Conservation (phyloP, 35 echinoderm and acorn worm genomes). For the Stichopus chloronotus region DNA sequence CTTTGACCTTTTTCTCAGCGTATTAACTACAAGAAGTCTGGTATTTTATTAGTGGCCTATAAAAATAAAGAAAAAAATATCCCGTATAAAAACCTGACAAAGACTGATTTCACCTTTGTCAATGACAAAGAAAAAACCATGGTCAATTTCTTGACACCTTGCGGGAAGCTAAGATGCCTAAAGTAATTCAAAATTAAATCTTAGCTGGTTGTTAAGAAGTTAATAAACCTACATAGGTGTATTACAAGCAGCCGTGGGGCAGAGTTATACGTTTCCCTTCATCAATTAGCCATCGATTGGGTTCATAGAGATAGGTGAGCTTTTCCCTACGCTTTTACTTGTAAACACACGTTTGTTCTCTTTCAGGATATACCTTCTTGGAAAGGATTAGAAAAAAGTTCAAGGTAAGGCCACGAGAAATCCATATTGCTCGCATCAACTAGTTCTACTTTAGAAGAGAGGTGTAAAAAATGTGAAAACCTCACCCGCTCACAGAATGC, state of each 20-base stretch:
- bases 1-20: neutral
- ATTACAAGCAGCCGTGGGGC: slow-evolving; percentile 29
- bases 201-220: neutral
- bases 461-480: neutral
- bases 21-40: neutral
- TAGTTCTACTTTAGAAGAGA: neutral
- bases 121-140: neutral
- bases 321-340: neutral
- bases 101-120: slow-evolving; percentile 5
- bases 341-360: no score
- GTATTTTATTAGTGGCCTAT: neutral
- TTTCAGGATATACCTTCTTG: no score
- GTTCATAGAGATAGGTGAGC: neutral
- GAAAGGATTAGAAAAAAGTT: neutral
- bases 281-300: slow-evolving; percentile 24
- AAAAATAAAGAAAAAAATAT: neutral
- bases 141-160: slow-evolving; percentile 24
- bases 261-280: neutral
- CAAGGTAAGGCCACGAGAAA: slow-evolving; percentile 1
- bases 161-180: slow-evolving; percentile 14
- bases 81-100: neutral
- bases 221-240: slow-evolving; percentile 48
- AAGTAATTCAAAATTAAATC: slow-evolving; percentile 32
- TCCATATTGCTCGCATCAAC: neutral
- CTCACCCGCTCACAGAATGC: neutral